Conservation (phyloP, 2,113 vertebrate genomes). For the Fregetta grallaria region DNA sequence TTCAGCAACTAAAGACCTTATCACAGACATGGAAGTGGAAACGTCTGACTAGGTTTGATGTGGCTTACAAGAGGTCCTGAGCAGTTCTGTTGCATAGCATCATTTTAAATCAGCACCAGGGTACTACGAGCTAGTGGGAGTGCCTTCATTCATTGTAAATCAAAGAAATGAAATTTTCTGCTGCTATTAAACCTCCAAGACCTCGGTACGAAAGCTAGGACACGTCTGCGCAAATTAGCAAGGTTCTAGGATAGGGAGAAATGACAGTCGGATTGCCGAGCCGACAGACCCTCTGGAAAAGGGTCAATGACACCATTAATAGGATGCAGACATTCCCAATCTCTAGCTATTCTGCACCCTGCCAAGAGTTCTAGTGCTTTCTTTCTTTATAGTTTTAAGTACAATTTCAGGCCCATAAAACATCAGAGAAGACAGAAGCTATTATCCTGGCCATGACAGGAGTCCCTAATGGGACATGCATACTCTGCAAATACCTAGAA, state of each 20-base stretch:
- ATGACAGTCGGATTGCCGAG: neutral
- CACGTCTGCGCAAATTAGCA: neutral
- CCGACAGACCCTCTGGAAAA: neutral
- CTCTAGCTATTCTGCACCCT: neutral
- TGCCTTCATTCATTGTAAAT: rapidly evolving
- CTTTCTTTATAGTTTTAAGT: neutral
- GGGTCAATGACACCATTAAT: constrained; percentile 46
- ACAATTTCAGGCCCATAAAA: constrained; percentile 21
- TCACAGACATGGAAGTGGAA: neutral
- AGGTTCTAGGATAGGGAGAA: neutral
- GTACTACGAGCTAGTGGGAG: neutral
- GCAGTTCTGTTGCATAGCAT: neutral
- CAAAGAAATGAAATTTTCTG: neutral
- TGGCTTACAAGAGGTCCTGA: neutral
- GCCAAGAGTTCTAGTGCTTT: constrained; percentile 15
- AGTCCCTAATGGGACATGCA: neutral
- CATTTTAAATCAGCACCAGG: neutral
- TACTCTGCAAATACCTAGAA: neutral
- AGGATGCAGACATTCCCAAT: constrained; percentile 22
- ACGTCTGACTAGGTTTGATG: neutral
- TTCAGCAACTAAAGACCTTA: constrained; percentile 41
- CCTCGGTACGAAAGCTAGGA: neutral
- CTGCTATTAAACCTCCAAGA: neutral
- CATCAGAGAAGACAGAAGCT: constrained; percentile 11
- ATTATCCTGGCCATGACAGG: neutral